Evolutionary conservation across 2,888 invertebrate genomes (phyloP).

Genomic region (Fabriciana adippe): DNA sequence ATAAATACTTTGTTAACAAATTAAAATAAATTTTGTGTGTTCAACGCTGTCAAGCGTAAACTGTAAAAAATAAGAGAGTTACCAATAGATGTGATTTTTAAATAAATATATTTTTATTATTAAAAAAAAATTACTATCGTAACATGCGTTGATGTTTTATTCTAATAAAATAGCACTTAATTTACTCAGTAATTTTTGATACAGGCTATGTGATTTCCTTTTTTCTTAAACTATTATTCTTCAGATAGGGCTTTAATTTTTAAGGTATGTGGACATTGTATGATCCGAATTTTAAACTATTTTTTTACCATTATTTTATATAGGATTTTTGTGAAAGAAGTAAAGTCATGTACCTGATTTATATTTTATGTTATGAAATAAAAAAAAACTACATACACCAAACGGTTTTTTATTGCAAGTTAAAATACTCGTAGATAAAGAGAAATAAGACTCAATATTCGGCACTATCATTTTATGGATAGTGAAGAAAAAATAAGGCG

Average conservation of each 20-base stretch:
- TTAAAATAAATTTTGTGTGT: not conserved
- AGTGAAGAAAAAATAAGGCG: too few relatives aligned
- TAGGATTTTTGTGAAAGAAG: conserved; percentile 13
- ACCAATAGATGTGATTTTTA: too few relatives aligned
- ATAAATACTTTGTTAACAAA: not conserved
- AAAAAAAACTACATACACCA: conserved; percentile 17
- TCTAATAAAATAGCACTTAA: too few relatives aligned
- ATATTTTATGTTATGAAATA: conserved; percentile 13
- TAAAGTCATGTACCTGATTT: conserved; percentile 31
- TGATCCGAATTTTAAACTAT: not conserved
- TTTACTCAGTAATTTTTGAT: too few relatives aligned
- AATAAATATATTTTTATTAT: too few relatives aligned
- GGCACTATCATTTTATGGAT: too few relatives aligned
- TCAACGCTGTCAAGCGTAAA: too few relatives aligned
- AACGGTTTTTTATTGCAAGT: conserved; percentile 3
- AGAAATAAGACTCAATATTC: too few relatives aligned
- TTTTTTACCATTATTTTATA: not conserved
- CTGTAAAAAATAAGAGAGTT: too few relatives aligned
- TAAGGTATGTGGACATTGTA: conserved; percentile 6
- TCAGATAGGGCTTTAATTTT: not conserved
- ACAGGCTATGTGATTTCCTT: not conserved
- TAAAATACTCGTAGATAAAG: too few relatives aligned
- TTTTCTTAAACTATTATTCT: not conserved
- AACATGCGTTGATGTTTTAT: too few relatives aligned
- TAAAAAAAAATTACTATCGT: too few relatives aligned